Base-by-base conservation (phyloP, 2,797 vertebrate genomes). In the Leptoclinus maculatus region DNA sequence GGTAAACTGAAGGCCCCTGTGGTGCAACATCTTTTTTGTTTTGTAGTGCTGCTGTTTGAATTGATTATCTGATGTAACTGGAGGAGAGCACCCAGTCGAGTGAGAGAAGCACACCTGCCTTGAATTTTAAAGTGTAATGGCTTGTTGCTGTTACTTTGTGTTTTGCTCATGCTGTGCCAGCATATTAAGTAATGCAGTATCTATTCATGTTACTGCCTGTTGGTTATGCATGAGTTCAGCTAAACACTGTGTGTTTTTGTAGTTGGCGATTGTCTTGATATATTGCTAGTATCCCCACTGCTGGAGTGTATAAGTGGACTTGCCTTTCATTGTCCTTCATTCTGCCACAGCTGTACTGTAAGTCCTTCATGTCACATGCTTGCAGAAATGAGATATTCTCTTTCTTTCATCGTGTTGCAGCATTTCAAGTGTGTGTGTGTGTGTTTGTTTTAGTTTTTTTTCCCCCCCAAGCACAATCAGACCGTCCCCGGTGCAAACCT, bases 191-290 rank as follows among this genome's bases (percentile, higher is more conserved):
- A 71, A 79, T 41, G 45, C 12, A 29, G 49, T 32, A 66, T 81
- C 54, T 51, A 47, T 78, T 84, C 51, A 51, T 64, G 75, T 72
- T 59, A 39, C 32, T 69, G 41, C 38, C 62, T 65, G 45, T 78
- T 85, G 60, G 60, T 66, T 69, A 79, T 79, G 74, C 76, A 83
- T 72, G 63, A 71, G 51, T 71, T n/a, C 47, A 82, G 68, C 51
- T 57, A n/a, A 58, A 83, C 58, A 12, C 19, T 36, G 43, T 34
- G 8, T 79, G 47, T 77, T 79, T 67, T 65, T 49, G 2, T 32
- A 39, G 51, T 51, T 34, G 43, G 47, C 58, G 67, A 51, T 68
- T 71, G 56, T 78, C 60, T 75, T 53, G 1, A 53, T 62, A 4
- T 69, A 65, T 17, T 70, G 58, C 51, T 54, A 82, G 75, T 67